Evolutionary conservation across 2,888 invertebrate species (phyloP).

Genomic region (Leucozona laternaria): DNA sequence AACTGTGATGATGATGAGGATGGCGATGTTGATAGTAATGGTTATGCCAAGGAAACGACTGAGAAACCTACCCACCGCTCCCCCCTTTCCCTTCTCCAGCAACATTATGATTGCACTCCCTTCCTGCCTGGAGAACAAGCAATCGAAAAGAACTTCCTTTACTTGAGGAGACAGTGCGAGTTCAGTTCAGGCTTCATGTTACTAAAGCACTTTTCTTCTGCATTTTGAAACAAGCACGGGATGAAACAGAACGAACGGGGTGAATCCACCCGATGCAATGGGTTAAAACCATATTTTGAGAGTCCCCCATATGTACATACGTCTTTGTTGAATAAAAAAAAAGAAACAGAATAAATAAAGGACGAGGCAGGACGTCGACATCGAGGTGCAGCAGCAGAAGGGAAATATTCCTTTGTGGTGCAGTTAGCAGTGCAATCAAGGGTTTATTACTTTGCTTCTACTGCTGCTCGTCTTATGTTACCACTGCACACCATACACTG

Average conservation of each 20-base stretch:
- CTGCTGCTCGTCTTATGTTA: conserved; percentile 57
- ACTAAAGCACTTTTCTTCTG: conserved; percentile 58
- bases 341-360: neutral
- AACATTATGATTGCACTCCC: conserved; percentile 68
- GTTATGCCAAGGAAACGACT: conserved; percentile 55
- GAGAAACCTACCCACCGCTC: neutral
- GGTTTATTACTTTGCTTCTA: conserved; percentile 73
- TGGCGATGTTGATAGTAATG: conserved; percentile 28
- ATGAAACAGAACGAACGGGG: neutral
- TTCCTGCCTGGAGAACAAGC: conserved; percentile 44
- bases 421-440: conserved; percentile 73
- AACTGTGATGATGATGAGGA: conserved; percentile 20
- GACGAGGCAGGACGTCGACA: neutral
- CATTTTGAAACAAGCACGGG: conserved; percentile 65
- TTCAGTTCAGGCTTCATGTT: conserved; percentile 49
- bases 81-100: neutral
- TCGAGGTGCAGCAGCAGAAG: conserved; percentile 10
- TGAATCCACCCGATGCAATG: conserved; percentile 4
- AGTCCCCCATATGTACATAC: conserved; percentile 6
- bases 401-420: conserved; percentile 63
- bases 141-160: conserved; percentile 67
- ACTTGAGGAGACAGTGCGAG: conserved; percentile 46
- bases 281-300: conserved; percentile 32
- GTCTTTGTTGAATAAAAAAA: conserved; percentile 23
- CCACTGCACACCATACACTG: neutral